A percentile compares a stretch with the other conserved stretches of the same genome.
Evolutionary conservation across 1,140 invertebrate genomes (phyloP).

Genomic region (Telenomus remus): DNA sequence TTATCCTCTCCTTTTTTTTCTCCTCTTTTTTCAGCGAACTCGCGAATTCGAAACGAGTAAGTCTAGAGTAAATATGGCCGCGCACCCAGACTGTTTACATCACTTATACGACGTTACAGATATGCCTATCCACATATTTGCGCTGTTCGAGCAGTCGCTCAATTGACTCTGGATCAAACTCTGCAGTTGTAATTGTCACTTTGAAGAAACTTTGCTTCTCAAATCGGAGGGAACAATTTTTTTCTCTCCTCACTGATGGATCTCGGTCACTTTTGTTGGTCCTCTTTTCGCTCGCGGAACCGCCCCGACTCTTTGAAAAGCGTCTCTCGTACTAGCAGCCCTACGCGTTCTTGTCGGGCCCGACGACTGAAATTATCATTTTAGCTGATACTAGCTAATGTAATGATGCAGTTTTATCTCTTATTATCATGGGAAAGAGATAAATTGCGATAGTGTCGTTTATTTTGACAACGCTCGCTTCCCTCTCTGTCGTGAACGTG

Average conservation of each 20-base stretch:
- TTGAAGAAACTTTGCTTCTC: neutral
- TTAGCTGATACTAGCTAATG: constrained; percentile 76
- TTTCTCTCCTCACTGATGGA: neutral
- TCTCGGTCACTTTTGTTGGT: neutral
- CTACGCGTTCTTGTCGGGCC: constrained; percentile 70
- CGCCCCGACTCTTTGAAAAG: constrained; percentile 27
- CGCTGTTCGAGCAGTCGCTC: constrained; percentile 21
- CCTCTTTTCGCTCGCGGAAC: constrained; percentile 10
- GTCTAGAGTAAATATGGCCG: constrained; percentile 47
- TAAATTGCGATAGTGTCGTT: constrained; percentile 76
- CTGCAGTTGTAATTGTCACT: neutral
- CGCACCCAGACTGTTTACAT: constrained; percentile 40
- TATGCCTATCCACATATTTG: constrained; percentile 56
- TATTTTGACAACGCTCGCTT: constrained; percentile 73
- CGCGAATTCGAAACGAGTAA: constrained; percentile 40
- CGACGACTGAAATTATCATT: constrained; percentile 76
- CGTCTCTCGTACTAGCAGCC: constrained; percentile 54
- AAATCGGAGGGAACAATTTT: neutral
- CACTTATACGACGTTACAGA: constrained; percentile 47
- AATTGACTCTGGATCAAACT: constrained; percentile 5
- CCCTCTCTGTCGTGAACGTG: constrained; percentile 58
- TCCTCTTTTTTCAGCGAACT: constrained; percentile 17
- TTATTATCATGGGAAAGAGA: constrained; percentile 77
- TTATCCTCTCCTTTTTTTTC: constrained; percentile 5
- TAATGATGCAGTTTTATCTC: constrained; percentile 77